Conservation (phyloP, 2,113 vertebrate species). For the Eulacestoma nigropectus region DNA sequence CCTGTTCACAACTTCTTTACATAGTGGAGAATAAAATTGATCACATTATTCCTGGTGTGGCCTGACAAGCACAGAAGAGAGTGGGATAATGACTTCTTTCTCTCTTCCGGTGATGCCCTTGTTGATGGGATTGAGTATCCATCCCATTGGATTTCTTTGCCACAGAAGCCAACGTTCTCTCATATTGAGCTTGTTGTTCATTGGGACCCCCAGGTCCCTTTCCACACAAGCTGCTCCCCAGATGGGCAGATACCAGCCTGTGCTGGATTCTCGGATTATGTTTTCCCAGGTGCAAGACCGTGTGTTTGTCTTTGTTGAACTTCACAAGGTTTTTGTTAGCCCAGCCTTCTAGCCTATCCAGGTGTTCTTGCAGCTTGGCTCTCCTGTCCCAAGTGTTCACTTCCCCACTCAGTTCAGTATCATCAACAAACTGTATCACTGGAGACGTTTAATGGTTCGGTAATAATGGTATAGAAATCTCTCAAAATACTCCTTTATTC, state of each 20-base stretch:
- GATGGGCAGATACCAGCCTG: neutral
- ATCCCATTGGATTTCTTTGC: neutral
- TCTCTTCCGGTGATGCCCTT: neutral
- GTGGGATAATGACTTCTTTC: neutral
- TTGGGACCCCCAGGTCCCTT: neutral
- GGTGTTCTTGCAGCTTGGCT: neutral
- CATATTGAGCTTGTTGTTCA: neutral
- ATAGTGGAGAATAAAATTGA: neutral
- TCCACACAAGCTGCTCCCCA: neutral
- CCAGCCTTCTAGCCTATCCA: neutral
- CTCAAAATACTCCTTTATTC: neutral
- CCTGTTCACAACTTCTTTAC: neutral
- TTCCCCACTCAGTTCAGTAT: neutral
- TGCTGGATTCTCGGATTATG: neutral
- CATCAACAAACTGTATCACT: neutral
- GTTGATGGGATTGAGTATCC: neutral
- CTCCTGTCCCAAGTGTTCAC: neutral
- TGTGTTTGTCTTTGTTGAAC: neutral
- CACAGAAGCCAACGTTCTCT: rapidly evolving
- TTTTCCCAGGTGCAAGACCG: neutral
- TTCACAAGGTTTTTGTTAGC: neutral
- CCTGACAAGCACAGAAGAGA: neutral
- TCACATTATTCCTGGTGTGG: neutral
- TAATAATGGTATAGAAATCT: neutral
- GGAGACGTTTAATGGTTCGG: neutral